Conservation (phyloP, 2,888 invertebrate species). For the Cheilosia grossa region DNA sequence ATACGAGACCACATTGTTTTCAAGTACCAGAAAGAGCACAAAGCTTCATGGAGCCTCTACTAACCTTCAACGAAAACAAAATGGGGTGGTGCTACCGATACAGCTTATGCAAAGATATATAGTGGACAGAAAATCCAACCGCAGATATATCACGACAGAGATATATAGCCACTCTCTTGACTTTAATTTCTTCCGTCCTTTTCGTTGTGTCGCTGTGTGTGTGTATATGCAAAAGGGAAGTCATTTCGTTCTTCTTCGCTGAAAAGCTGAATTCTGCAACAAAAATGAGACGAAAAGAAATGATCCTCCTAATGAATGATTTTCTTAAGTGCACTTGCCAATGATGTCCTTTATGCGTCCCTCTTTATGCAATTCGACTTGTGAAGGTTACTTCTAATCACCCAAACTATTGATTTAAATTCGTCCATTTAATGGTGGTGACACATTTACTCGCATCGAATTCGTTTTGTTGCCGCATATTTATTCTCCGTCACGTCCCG, state of each 20-base stretch:
- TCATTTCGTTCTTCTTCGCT: constrained; percentile 37
- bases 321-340: constrained; percentile 35
- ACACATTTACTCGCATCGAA: constrained; percentile 11
- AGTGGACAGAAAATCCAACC: constrained; percentile 39
- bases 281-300: constrained; percentile 15
- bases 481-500: constrained; percentile 6
- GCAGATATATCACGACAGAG: constrained; percentile 9
- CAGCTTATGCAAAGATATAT: constrained; percentile 15
- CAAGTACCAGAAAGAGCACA: constrained; percentile 43
- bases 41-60: constrained; percentile 26
- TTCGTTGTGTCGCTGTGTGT: background rate
- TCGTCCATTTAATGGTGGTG: constrained; percentile 12
- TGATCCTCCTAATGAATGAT: constrained; percentile 51
- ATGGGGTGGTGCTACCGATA: background rate
- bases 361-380: constrained; percentile 28
- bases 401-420: constrained; percentile 65
- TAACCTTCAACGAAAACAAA: constrained; percentile 38
- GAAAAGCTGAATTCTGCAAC: constrained; percentile 16
- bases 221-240: background rate
- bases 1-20: constrained; percentile 55
- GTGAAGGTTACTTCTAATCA: constrained; percentile 63
- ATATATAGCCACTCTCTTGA: constrained; percentile 20
- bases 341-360: constrained; percentile 8
- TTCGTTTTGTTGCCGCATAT: background rate
- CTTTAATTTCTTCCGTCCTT: constrained; percentile 53